Conservation (phyloP, 2,888 invertebrate genomes). For the Agrochola circellaris region DNA sequence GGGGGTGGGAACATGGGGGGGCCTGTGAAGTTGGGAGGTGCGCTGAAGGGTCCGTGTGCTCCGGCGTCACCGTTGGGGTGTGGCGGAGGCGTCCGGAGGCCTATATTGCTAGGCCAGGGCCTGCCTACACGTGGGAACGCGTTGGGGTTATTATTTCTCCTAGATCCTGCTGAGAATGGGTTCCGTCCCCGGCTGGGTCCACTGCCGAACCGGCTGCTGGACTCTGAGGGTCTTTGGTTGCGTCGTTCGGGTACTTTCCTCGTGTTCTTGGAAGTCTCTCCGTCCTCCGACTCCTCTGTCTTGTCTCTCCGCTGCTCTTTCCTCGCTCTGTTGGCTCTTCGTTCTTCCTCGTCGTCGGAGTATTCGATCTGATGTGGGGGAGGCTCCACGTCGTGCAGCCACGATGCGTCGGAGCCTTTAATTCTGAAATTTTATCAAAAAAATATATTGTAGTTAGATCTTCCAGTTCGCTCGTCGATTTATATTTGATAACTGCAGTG, state of each 20-base stretch:
- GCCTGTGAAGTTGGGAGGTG: constrained; percentile 71
- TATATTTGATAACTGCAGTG: background rate
- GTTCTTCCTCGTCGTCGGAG: constrained; percentile 97
- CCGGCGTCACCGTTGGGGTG: constrained; percentile 68
- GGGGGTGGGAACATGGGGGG: constrained; percentile 77
- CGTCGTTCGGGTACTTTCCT: constrained; percentile 76
- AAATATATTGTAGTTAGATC: background rate
- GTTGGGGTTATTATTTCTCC: constrained; percentile 74
- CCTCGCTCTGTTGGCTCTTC: constrained; percentile 84
- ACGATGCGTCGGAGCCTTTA: constrained; percentile 97
- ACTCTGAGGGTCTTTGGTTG: constrained; percentile 86
- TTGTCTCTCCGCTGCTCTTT: constrained; percentile 77
- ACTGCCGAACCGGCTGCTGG: constrained; percentile 84
- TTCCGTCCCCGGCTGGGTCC: constrained; percentile 82
- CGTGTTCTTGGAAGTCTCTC: constrained; percentile 78
- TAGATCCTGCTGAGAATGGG: constrained; percentile 78
- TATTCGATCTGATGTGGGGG: constrained; percentile 94
- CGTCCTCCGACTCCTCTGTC: constrained; percentile 74
- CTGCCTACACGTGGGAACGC: constrained; percentile 72
- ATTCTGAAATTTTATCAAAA: constrained; percentile 87
- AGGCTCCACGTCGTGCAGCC: constrained; percentile 96
- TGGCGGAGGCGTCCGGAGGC: constrained; percentile 76
- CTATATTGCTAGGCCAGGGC: constrained; percentile 73
- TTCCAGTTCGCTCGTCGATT: background rate
- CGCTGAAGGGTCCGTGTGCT: constrained; percentile 64